Base-by-base conservation (phyloP, 2,797 vertebrate species). In the Lepidocolaptes lacrymiger region DNA sequence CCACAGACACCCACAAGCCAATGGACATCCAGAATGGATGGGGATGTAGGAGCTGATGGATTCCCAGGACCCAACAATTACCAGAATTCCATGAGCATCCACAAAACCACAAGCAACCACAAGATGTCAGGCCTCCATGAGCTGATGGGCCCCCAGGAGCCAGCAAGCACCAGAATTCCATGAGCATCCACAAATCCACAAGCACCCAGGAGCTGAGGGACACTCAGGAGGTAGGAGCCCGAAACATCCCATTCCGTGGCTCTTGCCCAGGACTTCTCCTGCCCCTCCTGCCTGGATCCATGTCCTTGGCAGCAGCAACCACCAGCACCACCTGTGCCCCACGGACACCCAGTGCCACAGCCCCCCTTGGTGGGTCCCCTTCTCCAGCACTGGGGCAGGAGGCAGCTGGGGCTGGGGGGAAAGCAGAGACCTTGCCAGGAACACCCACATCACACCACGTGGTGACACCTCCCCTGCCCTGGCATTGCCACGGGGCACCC, bases 171-270 rank as follows among this genome's bases (percentile, higher is more conserved):
- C 48, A 49, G 48, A 49, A 49, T 49, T 49, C 23, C 48, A 49
- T 14, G 10, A 58, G 14, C n/a, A 58, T 58, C 56, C 56, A 58
- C 56, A 36, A 34, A 56, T 34, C 55, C 55, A 34, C 55, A 55
- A 56, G 54, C 54, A 61, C 22, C 28, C 34, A 22, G 48, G 30
- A 82, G 26, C 14, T 28, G 30, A 67, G 2, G 24, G 51, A 3
- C n/a, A 68, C 9, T 5, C 23, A 66, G 30, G 11, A 61, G 19
- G 44, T 2, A 14, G 34, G 8, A 88, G 32, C 10, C n/a, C 58
- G 9, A 1, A 16, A 24, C 14, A 76, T 4, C 14, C 55, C 0
- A 0, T 43, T 34, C 13, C 5, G 2, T 44, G 20, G 10, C 44
- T 49, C 41, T 79, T 78, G 51, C 30, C 44, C 44, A 7, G 5